Percentiles rank a stretch among this genome's conserved stretches.
phyloP scores from a whole-genome alignment of 2,797 vertebrate genomes.

The Phrynocephalus guinanensis region DNA sequence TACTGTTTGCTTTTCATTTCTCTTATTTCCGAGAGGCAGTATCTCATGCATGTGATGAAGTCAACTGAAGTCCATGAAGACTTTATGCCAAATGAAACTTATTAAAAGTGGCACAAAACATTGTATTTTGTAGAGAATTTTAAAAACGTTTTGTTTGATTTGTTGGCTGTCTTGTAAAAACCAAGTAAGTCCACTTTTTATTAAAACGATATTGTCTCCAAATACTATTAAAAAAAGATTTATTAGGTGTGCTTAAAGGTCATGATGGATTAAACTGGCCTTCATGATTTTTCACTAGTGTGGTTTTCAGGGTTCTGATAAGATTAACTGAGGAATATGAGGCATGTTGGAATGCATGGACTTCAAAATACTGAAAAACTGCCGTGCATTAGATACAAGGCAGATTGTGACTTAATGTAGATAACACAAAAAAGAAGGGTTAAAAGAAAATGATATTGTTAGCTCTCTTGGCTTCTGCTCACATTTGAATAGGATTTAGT shows the following conservation, averaged over 20 bases:
- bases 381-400: accelerated
- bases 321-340: background rate
- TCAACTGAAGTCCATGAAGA: background rate
- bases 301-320: background rate
- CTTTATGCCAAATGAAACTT: background rate
- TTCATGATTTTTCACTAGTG: background rate
- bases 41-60: background rate
- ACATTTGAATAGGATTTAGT: background rate
- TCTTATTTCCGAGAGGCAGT: background rate
- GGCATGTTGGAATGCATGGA: background rate
- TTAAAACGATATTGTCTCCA: background rate
- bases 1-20: background rate
- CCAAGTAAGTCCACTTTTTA: background rate
- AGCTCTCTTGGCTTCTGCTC: background rate
- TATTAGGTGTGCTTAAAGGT: constrained; percentile 14
- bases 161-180: background rate
- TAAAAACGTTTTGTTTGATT: constrained; percentile 4
- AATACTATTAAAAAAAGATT: background rate
- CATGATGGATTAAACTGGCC: background rate
- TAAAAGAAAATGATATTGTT: background rate
- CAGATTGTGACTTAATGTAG: background rate
- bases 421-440: background rate
- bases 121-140: background rate
- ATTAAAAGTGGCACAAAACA: background rate
- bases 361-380: background rate